phyloP scores from a whole-genome alignment of 2,888 invertebrate species.

The Lampropteryx suffumata region DNA sequence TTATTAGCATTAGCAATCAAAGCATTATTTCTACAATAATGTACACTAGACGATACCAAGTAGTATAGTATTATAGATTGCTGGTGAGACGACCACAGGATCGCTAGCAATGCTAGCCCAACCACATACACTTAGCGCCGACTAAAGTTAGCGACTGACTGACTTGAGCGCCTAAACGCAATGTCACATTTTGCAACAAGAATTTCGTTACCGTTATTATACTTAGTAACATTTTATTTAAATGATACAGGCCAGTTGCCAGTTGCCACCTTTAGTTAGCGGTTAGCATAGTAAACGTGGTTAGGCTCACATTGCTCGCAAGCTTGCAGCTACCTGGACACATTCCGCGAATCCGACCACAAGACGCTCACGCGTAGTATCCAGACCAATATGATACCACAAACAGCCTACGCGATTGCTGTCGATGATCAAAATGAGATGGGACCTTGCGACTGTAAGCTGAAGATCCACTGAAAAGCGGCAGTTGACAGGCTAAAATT shows the following conservation, averaged over 20 bases:
- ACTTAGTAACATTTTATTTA: too few species aligned
- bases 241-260: too few species aligned
- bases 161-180: too few species aligned
- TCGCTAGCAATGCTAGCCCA: slow-evolving; percentile 47
- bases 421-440: slow-evolving; percentile 31
- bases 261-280: too few species aligned
- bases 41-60: slow-evolving; percentile 11
- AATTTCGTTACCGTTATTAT: too few species aligned
- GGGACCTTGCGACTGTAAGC: slow-evolving; percentile 29
- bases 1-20: background rate
- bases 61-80: slow-evolving; percentile 43
- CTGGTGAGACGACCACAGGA: slow-evolving; percentile 32
- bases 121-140: slow-evolving; percentile 37
- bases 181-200: too few species aligned
- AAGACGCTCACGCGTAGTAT: slow-evolving; percentile 45
- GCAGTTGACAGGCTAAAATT: slow-evolving; percentile 1
- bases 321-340: slow-evolving; percentile 29
- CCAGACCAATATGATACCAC: slow-evolving; percentile 37
- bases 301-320: background rate
- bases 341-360: slow-evolving; percentile 52
- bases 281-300: too few species aligned
- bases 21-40: slow-evolving; percentile 15
- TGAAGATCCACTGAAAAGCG: too few species aligned
- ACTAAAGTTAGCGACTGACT: background rate
- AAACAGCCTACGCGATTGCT: slow-evolving; percentile 36